These are phyloP conservation scores for Gastrophysa polygoni DNA, from an alignment of 2,888 invertebrate species.

Conservation along the genomic window DNA sequence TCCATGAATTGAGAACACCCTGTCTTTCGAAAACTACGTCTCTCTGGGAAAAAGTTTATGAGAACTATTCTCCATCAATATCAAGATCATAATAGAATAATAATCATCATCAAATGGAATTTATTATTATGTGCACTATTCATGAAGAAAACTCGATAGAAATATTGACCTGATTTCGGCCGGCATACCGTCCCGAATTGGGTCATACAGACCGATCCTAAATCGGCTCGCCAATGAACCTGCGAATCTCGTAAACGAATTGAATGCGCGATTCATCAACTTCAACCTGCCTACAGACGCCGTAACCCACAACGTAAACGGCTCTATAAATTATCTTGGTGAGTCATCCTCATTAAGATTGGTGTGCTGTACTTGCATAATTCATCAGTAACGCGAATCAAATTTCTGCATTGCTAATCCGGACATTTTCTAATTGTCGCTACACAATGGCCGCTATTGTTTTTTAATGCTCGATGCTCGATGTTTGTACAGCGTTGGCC, in stretches of 20 bases:
- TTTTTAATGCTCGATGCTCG: slow-evolving; percentile 3
- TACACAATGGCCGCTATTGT: slow-evolving; percentile 14
- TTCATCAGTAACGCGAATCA: slow-evolving; percentile 18
- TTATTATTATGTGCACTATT: no score
- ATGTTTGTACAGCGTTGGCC: slow-evolving; percentile 8
- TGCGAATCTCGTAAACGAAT: slow-evolving; percentile 1
- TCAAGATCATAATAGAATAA: no score
- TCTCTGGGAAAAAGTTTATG: no score
- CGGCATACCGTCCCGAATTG: not conserved
- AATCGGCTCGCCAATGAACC: slow-evolving; percentile 8
- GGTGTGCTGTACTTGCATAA: slow-evolving; percentile 17
- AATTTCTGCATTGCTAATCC: slow-evolving; percentile 17
- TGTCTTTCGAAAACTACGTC: no score
- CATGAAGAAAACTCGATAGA: no score
- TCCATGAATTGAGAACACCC: no score
- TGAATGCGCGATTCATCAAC: slow-evolving; percentile 10
- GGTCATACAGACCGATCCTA: not conserved
- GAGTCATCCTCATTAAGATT: slow-evolving; percentile 18
- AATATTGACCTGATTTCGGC: not conserved
- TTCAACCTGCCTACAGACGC: slow-evolving; percentile 18
- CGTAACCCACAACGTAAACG: slow-evolving; percentile 9
- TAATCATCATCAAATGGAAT: no score
- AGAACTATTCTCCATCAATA: no score
- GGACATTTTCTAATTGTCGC: slow-evolving; percentile 9
- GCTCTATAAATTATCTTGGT: slow-evolving; percentile 13